Conservation (phyloP, 2,797 vertebrate species). For the Enteromius anoplus region DNA sequence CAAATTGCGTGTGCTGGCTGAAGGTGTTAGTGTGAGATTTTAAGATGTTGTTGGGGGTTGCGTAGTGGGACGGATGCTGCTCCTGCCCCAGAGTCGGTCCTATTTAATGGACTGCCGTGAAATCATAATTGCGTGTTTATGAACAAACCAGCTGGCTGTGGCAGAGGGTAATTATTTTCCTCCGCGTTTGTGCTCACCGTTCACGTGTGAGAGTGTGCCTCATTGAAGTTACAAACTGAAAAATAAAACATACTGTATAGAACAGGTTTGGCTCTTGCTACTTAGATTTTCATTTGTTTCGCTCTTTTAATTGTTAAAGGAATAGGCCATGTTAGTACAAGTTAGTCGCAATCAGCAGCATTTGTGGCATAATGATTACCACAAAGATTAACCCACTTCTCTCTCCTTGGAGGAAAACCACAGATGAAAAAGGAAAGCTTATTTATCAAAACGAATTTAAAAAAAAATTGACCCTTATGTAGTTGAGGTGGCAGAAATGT, state of each 20-base stretch:
- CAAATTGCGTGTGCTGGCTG: constrained; percentile 85
- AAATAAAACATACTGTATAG: background rate
- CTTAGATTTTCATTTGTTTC: background rate
- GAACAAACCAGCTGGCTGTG: constrained; percentile 80
- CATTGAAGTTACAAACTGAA: constrained; percentile 29
- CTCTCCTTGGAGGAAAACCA: background rate
- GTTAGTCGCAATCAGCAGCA: background rate
- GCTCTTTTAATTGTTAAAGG: background rate
- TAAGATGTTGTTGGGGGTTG: constrained; percentile 27
- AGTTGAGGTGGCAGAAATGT: too few species aligned
- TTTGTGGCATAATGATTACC: background rate
- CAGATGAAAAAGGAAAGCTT: background rate
- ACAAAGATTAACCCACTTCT: background rate
- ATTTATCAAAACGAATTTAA: background rate
- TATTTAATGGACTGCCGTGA: constrained; percentile 79
- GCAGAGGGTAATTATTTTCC: constrained; percentile 80
- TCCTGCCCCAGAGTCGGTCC: constrained; percentile 74
- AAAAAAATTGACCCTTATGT: background rate
- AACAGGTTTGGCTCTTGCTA: background rate
- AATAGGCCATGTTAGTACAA: background rate
- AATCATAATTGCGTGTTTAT: constrained; percentile 82
- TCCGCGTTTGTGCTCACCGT: constrained; percentile 61
- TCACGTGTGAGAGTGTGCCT: constrained; percentile 39
- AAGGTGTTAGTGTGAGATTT: constrained; percentile 70
- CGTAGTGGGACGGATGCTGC: constrained; percentile 61